phyloP scores from a whole-genome alignment of 2,113 vertebrate species.

The Laterallus jamaicensis region DNA sequence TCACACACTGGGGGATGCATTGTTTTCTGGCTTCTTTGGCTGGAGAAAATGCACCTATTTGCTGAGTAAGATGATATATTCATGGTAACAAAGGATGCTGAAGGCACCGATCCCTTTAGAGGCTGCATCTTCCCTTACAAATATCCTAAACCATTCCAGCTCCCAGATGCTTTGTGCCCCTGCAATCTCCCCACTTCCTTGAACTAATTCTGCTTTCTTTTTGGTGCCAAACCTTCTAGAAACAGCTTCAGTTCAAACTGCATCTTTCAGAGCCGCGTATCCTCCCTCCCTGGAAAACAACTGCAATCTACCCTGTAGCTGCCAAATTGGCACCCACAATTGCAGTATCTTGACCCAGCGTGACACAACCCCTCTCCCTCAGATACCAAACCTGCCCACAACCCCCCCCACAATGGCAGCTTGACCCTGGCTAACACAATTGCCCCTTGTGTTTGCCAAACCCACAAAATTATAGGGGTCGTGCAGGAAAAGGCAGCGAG shows the following conservation, averaged over 20 bases:
- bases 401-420: conserved; percentile 63
- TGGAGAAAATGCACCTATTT: not conserved
- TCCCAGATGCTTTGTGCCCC: not conserved
- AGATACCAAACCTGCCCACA: conserved; percentile 40
- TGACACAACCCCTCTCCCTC: conserved; percentile 53
- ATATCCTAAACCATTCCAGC: not conserved
- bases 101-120: not conserved
- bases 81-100: accelerated
- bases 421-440: conserved; percentile 65
- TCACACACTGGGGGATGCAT: not conserved
- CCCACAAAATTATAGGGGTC: conserved; percentile 70
- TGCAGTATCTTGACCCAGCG: conserved; percentile 48
- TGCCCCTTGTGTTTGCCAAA: conserved; percentile 67
- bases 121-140: not conserved
- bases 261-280: not conserved
- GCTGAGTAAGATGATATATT: not conserved
- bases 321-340: conserved; percentile 62
- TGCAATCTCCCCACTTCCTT: not conserved
- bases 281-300: conserved; percentile 35
- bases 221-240: conserved; percentile 5
- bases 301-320: not conserved
- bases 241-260: not conserved
- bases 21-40: not conserved
- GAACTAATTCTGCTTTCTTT: not conserved
- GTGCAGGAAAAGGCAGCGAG: conserved; percentile 30